Conservation (phyloP, 92 coral and sea anemone species). For the Porites evermanni region DNA sequence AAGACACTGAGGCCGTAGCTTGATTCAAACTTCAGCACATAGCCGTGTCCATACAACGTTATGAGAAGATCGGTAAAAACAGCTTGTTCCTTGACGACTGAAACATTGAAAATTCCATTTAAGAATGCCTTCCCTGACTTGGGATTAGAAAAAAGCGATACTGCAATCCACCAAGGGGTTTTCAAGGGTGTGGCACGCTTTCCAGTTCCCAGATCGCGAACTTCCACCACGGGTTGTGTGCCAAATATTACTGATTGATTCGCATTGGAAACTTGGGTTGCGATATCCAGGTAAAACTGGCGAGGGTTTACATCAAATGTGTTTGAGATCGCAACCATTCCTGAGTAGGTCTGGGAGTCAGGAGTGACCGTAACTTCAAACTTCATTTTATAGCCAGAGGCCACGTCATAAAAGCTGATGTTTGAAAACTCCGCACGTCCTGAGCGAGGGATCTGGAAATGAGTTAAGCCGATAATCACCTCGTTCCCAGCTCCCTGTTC, state of each 20-base stretch:
- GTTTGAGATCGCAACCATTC: slow-evolving; percentile 63
- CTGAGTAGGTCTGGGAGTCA: slow-evolving; percentile 59
- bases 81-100: slow-evolving; percentile 74
- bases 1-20: slow-evolving; percentile 60
- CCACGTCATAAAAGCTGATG: slow-evolving; percentile 73
- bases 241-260: slow-evolving; percentile 81
- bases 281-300: slow-evolving; percentile 66
- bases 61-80: slow-evolving; percentile 73
- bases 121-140: slow-evolving; percentile 63
- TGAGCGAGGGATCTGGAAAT: slow-evolving; percentile 63
- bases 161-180: slow-evolving; percentile 64
- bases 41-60: slow-evolving; percentile 68
- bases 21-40: slow-evolving; percentile 68
- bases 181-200: slow-evolving; percentile 78
- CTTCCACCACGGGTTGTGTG: slow-evolving; percentile 81
- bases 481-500: slow-evolving; percentile 43
- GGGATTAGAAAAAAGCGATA: slow-evolving; percentile 66
- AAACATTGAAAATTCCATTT: slow-evolving; percentile 70
- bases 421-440: slow-evolving; percentile 74
- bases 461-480: slow-evolving; percentile 55
- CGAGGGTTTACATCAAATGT: slow-evolving; percentile 75
- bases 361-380: slow-evolving; percentile 73
- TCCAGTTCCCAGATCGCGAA: slow-evolving; percentile 86
- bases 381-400: slow-evolving; percentile 56
- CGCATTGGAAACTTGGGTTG: slow-evolving; percentile 67